A percentile compares a stretch with the other conserved stretches of the same genome.
Conservation (phyloP, 2,113 vertebrate genomes). For the Prionailurus bengalensis region DNA sequence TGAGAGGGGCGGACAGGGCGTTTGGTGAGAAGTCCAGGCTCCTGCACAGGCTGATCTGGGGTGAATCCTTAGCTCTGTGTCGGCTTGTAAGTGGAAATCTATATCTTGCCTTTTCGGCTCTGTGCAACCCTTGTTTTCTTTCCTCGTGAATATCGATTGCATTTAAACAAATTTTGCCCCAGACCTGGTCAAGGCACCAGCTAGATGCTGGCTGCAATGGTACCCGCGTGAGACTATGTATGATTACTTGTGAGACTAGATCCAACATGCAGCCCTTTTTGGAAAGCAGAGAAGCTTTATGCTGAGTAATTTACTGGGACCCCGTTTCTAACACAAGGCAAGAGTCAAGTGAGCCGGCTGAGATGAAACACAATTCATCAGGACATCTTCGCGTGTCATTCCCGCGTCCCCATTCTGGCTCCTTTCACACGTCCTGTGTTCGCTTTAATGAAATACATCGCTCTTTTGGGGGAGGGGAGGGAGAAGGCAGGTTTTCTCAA, state of each 20-base stretch:
- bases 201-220: conserved; percentile 8
- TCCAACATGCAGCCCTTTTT: conserved; percentile 64
- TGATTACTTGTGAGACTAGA: conserved; percentile 64
- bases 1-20: neutral
- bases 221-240: neutral
- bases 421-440: neutral
- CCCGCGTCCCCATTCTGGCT: neutral
- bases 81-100: conserved; percentile 83
- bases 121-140: conserved; percentile 61
- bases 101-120: conserved; percentile 57
- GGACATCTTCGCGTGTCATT: neutral
- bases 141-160: conserved; percentile 82
- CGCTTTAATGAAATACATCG: neutral
- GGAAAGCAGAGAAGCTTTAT: conserved; percentile 63
- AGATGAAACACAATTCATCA: conserved; percentile 34
- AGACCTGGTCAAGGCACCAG: conserved; percentile 61
- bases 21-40: neutral
- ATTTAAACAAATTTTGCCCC: conserved; percentile 80
- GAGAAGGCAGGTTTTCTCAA: neutral
- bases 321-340: conserved; percentile 51
- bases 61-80: conserved; percentile 75
- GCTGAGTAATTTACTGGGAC: conserved; percentile 79
- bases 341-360: conserved; percentile 8
- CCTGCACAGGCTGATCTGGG: neutral
- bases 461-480: neutral